Evolutionary conservation across 2,113 vertebrate genomes (phyloP).

Genomic region (Lophura nycthemera): DNA sequence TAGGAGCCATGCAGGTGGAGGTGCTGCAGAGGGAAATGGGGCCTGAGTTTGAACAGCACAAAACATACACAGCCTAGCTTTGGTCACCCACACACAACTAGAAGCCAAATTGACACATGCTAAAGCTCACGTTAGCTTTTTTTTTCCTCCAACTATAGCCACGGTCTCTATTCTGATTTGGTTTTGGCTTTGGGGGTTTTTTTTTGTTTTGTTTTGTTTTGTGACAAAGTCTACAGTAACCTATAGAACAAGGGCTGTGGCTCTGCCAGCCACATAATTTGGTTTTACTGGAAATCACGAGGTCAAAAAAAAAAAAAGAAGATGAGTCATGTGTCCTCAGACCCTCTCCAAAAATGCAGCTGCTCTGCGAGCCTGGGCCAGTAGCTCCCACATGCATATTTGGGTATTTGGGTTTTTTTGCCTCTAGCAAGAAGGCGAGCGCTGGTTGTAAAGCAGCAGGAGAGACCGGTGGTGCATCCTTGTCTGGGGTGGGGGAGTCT

Average conservation of each 20-base stretch:
- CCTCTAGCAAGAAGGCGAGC: neutral
- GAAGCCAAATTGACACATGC: neutral
- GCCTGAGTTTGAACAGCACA: accelerated
- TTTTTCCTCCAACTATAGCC: neutral
- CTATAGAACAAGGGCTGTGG: neutral
- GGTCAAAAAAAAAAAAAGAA: neutral
- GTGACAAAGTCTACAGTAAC: accelerated
- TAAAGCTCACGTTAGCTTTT: neutral
- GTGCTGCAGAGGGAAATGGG: neutral
- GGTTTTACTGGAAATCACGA: neutral
- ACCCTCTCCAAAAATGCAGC: neutral
- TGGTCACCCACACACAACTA: neutral
- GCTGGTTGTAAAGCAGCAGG: neutral
- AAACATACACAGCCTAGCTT: neutral
- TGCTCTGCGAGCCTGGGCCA: accelerated
- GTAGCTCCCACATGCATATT: neutral
- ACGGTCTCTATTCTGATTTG: neutral
- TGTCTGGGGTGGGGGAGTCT: neutral
- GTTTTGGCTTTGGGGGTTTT: too few species aligned
- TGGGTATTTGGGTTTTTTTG: neutral
- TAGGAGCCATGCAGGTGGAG: neutral
- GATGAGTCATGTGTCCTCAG: neutral
- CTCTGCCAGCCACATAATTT: neutral
- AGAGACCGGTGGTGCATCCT: neutral
- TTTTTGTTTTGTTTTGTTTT: neutral